These are phyloP conservation scores for Neosilurus hyrtlii DNA, from an alignment of 2,797 vertebrate genomes.

Conservation along the genomic window DNA sequence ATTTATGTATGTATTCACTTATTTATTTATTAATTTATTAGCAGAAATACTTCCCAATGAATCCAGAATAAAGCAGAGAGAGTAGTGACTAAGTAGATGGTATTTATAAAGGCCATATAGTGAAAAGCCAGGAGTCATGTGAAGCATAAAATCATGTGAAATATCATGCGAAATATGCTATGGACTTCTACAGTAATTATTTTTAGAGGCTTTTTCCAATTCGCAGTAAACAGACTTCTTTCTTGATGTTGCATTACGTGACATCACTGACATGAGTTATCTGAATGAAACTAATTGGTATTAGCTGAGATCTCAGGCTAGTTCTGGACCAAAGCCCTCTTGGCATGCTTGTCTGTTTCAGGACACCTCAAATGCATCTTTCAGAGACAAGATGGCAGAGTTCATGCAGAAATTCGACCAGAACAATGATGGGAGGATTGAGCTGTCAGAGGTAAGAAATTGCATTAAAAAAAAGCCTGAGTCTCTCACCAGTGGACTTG, in stretches of 20 bases:
- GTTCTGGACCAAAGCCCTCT: conserved; percentile 9
- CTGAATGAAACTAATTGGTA: not conserved
- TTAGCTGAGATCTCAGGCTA: conserved; percentile 12
- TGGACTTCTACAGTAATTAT: not conserved
- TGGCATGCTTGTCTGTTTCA: conserved; percentile 57
- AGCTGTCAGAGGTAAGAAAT: conserved; percentile 91
- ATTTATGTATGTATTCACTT: too few species aligned
- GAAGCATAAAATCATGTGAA: not conserved
- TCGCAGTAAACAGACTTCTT: not conserved
- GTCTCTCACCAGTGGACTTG: not conserved
- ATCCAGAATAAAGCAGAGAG: not conserved
- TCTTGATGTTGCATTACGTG: not conserved
- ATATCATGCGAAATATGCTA: not conserved
- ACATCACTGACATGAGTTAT: conserved; percentile 5
- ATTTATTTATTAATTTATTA: not conserved
- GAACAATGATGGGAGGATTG: conserved; percentile 92
- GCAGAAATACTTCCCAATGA: not conserved
- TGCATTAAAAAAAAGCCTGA: not conserved
- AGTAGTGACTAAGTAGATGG: conserved; percentile 19
- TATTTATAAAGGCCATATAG: conserved; percentile 1
- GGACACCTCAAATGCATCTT: conserved; percentile 80
- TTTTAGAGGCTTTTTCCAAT: not conserved
- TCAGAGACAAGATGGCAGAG: conserved; percentile 92
- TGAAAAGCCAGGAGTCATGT: not conserved
- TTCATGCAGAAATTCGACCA: conserved; percentile 98